phyloP scores from a whole-genome alignment of 2,113 vertebrate genomes.

The Marmota flaviventris region DNA sequence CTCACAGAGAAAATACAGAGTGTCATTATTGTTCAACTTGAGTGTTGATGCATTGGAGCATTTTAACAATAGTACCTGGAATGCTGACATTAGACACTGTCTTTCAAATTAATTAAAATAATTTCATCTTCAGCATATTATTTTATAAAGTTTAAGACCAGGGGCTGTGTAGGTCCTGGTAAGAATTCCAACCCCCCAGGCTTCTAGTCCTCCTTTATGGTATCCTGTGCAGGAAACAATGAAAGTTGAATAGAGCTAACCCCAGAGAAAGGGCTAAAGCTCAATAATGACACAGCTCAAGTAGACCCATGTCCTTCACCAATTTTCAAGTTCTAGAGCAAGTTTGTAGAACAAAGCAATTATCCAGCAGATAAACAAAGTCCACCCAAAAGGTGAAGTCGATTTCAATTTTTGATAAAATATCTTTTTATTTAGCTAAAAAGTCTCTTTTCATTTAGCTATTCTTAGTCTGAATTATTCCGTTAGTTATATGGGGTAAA shows the following conservation, averaged over 20 bases:
- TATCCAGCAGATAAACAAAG: neutral
- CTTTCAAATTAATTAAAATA: neutral
- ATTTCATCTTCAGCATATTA: neutral
- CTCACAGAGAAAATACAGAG: neutral
- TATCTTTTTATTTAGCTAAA: neutral
- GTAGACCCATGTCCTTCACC: neutral
- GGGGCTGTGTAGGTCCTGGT: neutral
- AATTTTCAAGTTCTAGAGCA: neutral
- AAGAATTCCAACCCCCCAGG: neutral
- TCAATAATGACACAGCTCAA: neutral
- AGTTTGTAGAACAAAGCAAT: neutral
- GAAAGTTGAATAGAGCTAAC: slow-evolving; percentile 78
- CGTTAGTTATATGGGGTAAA: neutral
- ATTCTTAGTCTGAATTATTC: neutral
- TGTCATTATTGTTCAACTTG: neutral
- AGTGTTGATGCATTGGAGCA: neutral
- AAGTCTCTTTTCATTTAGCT: neutral
- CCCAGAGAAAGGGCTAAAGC: slow-evolving; percentile 69
- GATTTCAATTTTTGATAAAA: neutral
- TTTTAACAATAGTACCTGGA: neutral
- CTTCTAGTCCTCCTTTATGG: slow-evolving; percentile 29
- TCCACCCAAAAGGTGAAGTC: neutral
- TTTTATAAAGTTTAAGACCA: neutral
- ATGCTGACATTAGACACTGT: neutral
- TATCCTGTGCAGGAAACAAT: slow-evolving; percentile 78